Conservation (phyloP, 2,888 invertebrate genomes). For the Trichopria drosophilae region DNA sequence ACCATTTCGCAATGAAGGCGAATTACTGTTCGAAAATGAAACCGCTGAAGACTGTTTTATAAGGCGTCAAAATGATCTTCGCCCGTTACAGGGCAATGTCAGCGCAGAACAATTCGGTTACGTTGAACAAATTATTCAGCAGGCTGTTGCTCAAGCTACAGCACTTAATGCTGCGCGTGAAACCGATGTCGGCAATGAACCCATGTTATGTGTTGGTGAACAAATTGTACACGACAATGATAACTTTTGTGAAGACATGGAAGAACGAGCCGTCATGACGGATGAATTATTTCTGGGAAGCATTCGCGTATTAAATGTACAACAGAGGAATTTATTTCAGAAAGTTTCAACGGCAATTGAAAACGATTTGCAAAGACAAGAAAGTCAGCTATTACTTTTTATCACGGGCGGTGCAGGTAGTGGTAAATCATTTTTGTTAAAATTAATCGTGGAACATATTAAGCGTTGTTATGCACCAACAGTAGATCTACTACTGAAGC, state of each 20-base stretch:
- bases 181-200: slow-evolving; percentile 14
- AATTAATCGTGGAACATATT: slow-evolving; percentile 42
- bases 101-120: slow-evolving; percentile 34
- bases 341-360: slow-evolving; percentile 17
- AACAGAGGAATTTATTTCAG: slow-evolving; percentile 24
- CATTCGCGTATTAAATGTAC: slow-evolving; percentile 25
- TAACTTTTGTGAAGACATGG: neutral
- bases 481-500: slow-evolving; percentile 26
- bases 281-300: slow-evolving; percentile 23
- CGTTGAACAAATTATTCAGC: slow-evolving; percentile 39
- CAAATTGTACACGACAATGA: slow-evolving; percentile 15
- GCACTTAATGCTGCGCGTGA: slow-evolving; percentile 23
- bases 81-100: slow-evolving; percentile 33
- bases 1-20: slow-evolving; percentile 21
- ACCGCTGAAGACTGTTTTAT: slow-evolving; percentile 14
- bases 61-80: slow-evolving; percentile 18
- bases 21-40: slow-evolving; percentile 27
- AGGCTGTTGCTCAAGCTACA: slow-evolving; percentile 35
- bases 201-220: neutral
- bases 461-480: slow-evolving; percentile 32
- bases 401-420: too few relatives aligned
- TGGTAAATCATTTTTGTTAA: too few relatives aligned
- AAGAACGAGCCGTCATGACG: slow-evolving; percentile 16
- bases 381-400: too few relatives aligned
- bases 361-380: slow-evolving; percentile 31